A percentile compares a stretch with the other conserved stretches of the same genome.
Evolutionary conservation across 2,797 vertebrate species (phyloP).

Genomic region (Telmatherina bonti): DNA sequence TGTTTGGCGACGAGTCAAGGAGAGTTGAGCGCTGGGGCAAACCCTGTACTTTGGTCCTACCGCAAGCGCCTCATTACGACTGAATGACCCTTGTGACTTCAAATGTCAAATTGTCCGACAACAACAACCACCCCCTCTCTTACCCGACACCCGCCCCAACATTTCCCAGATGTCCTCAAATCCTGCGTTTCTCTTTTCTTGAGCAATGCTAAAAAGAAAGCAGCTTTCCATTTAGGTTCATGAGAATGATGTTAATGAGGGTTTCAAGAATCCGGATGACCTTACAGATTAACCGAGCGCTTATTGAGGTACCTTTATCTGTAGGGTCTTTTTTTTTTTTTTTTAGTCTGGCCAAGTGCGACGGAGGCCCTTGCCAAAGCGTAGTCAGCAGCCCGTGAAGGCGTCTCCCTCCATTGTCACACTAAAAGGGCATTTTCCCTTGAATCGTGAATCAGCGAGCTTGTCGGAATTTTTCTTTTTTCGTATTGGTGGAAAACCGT

Average conservation of each 20-base stretch:
- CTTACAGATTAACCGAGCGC: constrained; percentile 88
- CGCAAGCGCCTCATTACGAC: constrained; percentile 88
- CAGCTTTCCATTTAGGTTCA: constrained; percentile 63
- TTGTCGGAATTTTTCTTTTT: constrained; percentile 54
- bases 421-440: constrained; percentile 85
- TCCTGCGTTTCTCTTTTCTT: constrained; percentile 57
- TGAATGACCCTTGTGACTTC: constrained; percentile 83
- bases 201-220: constrained; percentile 62
- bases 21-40: constrained; percentile 85
- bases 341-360: constrained; percentile 87
- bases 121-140: constrained; percentile 18
- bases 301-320: constrained; percentile 89
- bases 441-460: constrained; percentile 78
- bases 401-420: constrained; percentile 91
- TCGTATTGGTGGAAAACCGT: constrained; percentile 69
- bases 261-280: constrained; percentile 89
- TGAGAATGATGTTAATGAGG: constrained; percentile 91
- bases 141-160: constrained; percentile 50
- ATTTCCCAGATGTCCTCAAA: constrained; percentile 88
- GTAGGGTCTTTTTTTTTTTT: constrained; percentile 75
- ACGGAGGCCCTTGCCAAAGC: constrained; percentile 87
- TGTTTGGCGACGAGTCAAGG: constrained; percentile 59
- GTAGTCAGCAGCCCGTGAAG: constrained; percentile 97
- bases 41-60: constrained; percentile 80
- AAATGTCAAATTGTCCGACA: constrained; percentile 82